Percentiles rank a stretch among this genome's conserved stretches.
phyloP scores from a whole-genome alignment of 2,113 vertebrate genomes.

The Cebidichthys violaceus region DNA sequence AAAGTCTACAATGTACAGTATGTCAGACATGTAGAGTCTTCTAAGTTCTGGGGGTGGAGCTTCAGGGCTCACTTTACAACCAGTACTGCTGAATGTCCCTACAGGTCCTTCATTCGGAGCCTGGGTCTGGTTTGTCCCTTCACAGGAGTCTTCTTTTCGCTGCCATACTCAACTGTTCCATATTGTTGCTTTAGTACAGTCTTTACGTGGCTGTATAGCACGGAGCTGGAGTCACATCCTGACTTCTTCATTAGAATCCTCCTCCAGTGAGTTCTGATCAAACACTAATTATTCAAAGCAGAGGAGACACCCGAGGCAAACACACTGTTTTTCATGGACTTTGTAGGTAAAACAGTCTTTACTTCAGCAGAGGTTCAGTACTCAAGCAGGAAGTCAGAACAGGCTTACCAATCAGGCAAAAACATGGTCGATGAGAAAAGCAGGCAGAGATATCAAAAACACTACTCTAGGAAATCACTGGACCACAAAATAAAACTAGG shows the following conservation, averaged over 20 bases:
- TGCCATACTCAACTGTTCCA: background rate
- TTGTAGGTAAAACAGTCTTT: too few species aligned
- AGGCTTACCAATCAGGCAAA: too few species aligned
- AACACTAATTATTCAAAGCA: too few species aligned
- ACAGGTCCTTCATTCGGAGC: background rate
- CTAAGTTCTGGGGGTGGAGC: constrained; percentile 48
- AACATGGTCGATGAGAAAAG: too few species aligned
- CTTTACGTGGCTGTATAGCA: background rate
- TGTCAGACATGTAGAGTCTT: constrained; percentile 62
- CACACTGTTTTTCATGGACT: too few species aligned
- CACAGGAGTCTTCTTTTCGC: background rate
- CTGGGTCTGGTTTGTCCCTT: background rate
- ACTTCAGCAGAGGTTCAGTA: too few species aligned
- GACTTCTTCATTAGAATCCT: background rate
- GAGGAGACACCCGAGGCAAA: too few species aligned
- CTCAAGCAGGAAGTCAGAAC: too few species aligned
- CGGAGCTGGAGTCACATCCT: background rate
- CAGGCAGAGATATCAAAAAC: too few species aligned
- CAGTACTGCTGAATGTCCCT: background rate
- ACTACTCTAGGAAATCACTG: too few species aligned
- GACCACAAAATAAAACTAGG: too few species aligned
- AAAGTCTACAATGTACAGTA: constrained; percentile 69
- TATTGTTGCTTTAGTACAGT: background rate
- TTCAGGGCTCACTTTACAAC: constrained; percentile 39
- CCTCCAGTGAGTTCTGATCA: too few species aligned